Conservation (phyloP, 2,113 vertebrate genomes). For the Onychostruthus taczanowskii region DNA sequence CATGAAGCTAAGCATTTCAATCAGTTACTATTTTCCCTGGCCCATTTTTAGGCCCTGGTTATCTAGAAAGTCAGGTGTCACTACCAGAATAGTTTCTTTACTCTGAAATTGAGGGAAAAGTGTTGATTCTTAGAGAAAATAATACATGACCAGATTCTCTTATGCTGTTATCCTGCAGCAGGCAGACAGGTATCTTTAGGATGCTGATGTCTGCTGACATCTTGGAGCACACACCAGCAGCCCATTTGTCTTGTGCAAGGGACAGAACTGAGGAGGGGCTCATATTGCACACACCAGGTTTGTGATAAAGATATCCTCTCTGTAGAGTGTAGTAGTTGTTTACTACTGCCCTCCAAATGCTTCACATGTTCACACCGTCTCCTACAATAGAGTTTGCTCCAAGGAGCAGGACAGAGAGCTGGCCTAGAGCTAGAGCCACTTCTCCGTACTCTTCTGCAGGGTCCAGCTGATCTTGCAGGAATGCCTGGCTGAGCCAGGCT, state of each 20-base stretch:
- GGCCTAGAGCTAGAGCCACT: not conserved
- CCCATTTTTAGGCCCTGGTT: not conserved
- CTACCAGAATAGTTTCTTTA: not conserved
- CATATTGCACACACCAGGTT: not conserved
- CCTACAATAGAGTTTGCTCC: not conserved
- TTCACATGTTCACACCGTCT: not conserved
- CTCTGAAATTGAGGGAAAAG: not conserved
- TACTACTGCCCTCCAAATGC: not conserved
- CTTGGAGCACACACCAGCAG: not conserved
- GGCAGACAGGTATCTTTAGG: not conserved
- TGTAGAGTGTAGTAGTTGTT: not conserved
- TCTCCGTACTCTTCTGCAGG: not conserved
- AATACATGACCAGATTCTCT: fast-evolving
- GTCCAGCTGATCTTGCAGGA: not conserved
- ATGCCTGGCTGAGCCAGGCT: not conserved
- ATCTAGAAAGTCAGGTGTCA: not conserved
- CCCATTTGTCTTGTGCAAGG: not conserved
- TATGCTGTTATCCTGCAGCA: not conserved
- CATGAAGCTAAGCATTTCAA: not conserved
- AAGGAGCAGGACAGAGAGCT: not conserved
- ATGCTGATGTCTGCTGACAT: not conserved
- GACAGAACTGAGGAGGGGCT: not conserved
- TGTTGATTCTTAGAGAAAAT: not conserved
- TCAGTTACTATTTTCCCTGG: not conserved
- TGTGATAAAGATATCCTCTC: not conserved